phyloP scores from a whole-genome alignment of 2,797 vertebrate species.

The Gymnothorax javanicus region DNA sequence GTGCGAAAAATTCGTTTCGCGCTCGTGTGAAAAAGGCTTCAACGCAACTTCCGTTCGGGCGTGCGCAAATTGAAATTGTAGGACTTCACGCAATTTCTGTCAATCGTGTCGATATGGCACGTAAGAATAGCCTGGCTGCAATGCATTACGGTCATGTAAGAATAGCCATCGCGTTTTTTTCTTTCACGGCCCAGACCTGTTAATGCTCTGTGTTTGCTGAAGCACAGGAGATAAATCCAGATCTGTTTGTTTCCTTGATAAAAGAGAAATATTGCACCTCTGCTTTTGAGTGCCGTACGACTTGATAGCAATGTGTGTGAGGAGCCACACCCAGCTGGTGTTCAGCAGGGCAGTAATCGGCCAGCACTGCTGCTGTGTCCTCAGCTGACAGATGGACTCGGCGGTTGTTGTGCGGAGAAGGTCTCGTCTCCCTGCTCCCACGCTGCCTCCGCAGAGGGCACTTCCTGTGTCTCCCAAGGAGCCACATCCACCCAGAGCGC shows the following conservation, averaged over 20 bases:
- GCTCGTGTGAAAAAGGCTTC: too few relatives aligned
- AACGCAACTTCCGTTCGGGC: too few relatives aligned
- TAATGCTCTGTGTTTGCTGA: background rate
- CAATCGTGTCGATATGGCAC: too few relatives aligned
- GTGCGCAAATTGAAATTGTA: too few relatives aligned
- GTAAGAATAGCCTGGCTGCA: too few relatives aligned
- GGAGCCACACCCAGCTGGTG: background rate
- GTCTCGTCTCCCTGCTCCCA: conserved; percentile 78
- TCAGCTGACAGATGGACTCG: conserved; percentile 74
- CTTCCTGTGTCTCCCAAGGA: conserved; percentile 73
- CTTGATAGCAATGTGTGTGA: background rate
- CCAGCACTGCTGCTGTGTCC: conserved; percentile 49
- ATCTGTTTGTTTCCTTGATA: background rate
- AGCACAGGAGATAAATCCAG: background rate
- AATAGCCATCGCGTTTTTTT: background rate
- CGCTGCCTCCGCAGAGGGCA: conserved; percentile 68
- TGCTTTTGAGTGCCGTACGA: background rate
- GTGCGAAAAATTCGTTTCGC: too few relatives aligned
- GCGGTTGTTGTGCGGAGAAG: conserved; percentile 75
- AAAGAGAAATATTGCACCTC: background rate
- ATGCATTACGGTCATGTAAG: too few relatives aligned
- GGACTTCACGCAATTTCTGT: too few relatives aligned
- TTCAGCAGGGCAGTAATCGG: background rate
- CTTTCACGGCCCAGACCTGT: background rate
- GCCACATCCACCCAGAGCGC: conserved; percentile 66